Evolutionary conservation across 1,140 invertebrate species (phyloP), one percentile per base, ranked within the genome.

Genomic region (Phenacoccus solenopsis): DNA sequence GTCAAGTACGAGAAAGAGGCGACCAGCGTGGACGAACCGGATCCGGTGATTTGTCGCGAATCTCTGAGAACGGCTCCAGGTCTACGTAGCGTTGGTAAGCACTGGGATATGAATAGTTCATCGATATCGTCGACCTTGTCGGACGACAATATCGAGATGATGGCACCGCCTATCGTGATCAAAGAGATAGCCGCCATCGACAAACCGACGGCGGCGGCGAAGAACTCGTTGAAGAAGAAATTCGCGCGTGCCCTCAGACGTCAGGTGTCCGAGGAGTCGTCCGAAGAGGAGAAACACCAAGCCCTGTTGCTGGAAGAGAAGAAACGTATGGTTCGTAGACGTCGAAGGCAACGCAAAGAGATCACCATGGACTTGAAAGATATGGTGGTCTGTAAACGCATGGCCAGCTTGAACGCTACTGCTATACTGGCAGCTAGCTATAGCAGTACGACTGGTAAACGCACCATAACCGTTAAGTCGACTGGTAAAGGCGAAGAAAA

Each of bases 361-460:
- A 82, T 90, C 28, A 84, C 88, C 21, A 91, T 92, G 85, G 90
- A 93, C 76, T 79, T 93, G 59, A 90, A 91, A 75, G 90, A 91
- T 73, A 91, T 93, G 85, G 87, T 94, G 0, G 90, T 93, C 1
- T 85, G 88, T 73, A 94, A 94, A 76, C 83, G 93, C 27, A 94
- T 96, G 92, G 93, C 93, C 10, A 94, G 90, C 76, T 79, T 96
- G 22, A 96, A 96, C 79, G 93, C 93, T 10, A 90, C 90, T 10
- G 93, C 93, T 16, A 96, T 96, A 73, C 81, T 96, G 72, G 90
- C 93, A 1, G 93, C 93, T 22, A 93, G 90, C 71, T 94, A 94
- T 76, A 86, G 59, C 59, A 64, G 59, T 22, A 24, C 21, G 3
- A 64, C 59, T 25, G 59, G 59, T 25, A 24, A 27, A 16, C 59